Percentiles rank a stretch among this genome's conserved stretches.
These are phyloP conservation scores for Apantesis nais DNA, from an alignment of 2,888 invertebrate species.

Conservation along the genomic window DNA sequence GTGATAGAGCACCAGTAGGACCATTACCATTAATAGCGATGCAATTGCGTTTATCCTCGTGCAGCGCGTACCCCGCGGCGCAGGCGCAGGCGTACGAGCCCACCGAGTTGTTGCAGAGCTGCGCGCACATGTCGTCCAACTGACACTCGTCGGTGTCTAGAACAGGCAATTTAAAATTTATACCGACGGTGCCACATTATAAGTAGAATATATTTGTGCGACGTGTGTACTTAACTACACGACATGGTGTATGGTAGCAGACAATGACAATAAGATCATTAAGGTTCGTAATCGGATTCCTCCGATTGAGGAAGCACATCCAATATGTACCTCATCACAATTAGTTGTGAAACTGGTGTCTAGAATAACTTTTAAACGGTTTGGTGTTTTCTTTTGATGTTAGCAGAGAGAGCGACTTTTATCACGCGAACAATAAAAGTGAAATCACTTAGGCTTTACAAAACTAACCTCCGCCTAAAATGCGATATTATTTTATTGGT, in stretches of 20 bases:
- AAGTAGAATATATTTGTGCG: not conserved
- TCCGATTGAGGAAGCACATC: not conserved
- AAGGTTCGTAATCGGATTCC: not conserved
- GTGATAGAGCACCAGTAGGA: not conserved
- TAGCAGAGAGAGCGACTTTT: not conserved
- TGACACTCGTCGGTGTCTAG: conserved; percentile 92
- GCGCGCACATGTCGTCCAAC: conserved; percentile 90
- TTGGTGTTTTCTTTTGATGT: too few relatives aligned
- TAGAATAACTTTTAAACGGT: not conserved
- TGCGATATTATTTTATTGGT: not conserved
- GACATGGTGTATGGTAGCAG: not conserved
- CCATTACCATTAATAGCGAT: conserved; percentile 88
- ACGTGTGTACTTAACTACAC: not conserved
- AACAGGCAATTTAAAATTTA: conserved; percentile 4
- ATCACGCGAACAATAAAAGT: not conserved
- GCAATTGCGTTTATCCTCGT: conserved; percentile 86
- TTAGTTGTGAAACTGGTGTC: not conserved
- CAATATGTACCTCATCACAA: not conserved
- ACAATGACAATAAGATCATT: not conserved
- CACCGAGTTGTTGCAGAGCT: conserved; percentile 88
- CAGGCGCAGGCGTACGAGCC: conserved; percentile 91
- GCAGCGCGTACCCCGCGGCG: conserved; percentile 87
- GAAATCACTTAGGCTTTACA: not conserved
- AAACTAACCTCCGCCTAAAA: not conserved
- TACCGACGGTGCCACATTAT: not conserved